These are phyloP conservation scores for Rhinopomastus cyanomelas DNA, from an alignment of 2,113 vertebrate species.

Conservation along the genomic window DNA sequence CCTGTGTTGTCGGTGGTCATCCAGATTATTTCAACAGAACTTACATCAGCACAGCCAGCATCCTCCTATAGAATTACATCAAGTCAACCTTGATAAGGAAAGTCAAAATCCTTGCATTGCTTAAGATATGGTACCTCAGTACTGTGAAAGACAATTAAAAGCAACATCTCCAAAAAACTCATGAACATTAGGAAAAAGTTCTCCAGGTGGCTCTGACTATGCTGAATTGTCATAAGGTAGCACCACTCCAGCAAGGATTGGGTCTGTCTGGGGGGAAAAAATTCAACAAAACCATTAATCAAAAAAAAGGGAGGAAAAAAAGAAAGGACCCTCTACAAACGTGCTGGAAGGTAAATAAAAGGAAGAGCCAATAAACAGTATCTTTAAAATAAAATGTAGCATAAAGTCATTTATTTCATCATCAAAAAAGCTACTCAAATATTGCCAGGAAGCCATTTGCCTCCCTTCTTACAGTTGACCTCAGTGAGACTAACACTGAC, in stretches of 20 bases:
- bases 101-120: not conserved
- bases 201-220: not conserved
- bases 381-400: not conserved
- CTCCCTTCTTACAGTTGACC: not conserved
- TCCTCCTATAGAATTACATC: not conserved
- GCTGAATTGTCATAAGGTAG: not conserved
- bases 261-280: accelerated
- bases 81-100: not conserved
- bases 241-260: not conserved
- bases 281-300: too few species aligned
- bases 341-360: not conserved
- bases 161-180: not conserved
- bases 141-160: not conserved
- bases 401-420: not conserved
- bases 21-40: not conserved
- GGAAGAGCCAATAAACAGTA: not conserved
- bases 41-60: not conserved
- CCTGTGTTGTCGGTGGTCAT: not conserved
- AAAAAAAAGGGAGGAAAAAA: too few species aligned
- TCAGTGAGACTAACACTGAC: not conserved
- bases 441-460: not conserved
- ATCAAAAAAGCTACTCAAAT: not conserved
- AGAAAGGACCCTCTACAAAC: not conserved
- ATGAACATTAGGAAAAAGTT: not conserved
- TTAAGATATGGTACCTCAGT: not conserved